phyloP scores from a whole-genome alignment of 1,140 invertebrate genomes.

The Drosophila takahashii region DNA sequence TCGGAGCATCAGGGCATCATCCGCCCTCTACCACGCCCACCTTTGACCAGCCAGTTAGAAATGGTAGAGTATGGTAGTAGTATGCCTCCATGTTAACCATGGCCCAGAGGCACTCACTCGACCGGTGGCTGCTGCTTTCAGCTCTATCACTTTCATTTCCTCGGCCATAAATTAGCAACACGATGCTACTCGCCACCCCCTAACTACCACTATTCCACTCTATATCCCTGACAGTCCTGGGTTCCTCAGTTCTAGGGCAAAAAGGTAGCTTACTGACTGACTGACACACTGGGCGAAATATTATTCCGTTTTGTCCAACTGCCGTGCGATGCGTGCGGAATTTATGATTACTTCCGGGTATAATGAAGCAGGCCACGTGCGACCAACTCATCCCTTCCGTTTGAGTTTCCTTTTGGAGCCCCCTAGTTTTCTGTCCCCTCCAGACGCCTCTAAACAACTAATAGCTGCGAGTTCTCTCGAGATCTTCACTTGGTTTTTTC shows the following conservation, averaged over 20 bases:
- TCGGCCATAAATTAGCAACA: slow-evolving; percentile 79
- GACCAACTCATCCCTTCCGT: slow-evolving; percentile 28
- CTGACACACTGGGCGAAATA: slow-evolving; percentile 51
- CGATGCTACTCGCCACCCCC: slow-evolving; percentile 29
- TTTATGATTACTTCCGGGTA: slow-evolving; percentile 81
- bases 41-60: slow-evolving; percentile 3
- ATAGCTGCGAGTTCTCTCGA: slow-evolving; percentile 69
- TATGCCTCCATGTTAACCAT: slow-evolving; percentile 36
- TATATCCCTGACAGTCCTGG: slow-evolving; percentile 5
- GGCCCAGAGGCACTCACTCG: slow-evolving; percentile 39
- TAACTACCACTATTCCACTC: not conserved
- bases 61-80: not conserved
- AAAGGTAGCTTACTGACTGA: slow-evolving; percentile 63
- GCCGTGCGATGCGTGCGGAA: slow-evolving; percentile 59
- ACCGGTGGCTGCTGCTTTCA: slow-evolving; percentile 66
- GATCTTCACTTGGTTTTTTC: slow-evolving; percentile 47
- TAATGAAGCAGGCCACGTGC: slow-evolving; percentile 76
- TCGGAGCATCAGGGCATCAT: too few species aligned
- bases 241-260: slow-evolving; percentile 14
- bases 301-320: slow-evolving; percentile 57
- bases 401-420: not conserved
- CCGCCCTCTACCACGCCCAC: slow-evolving; percentile 7
- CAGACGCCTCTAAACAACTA: slow-evolving; percentile 73
- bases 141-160: slow-evolving; percentile 83
- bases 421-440: slow-evolving; percentile 30